These are phyloP conservation scores for Motacilla alba DNA, from an alignment of 2,113 vertebrate species.

Conservation along the genomic window DNA sequence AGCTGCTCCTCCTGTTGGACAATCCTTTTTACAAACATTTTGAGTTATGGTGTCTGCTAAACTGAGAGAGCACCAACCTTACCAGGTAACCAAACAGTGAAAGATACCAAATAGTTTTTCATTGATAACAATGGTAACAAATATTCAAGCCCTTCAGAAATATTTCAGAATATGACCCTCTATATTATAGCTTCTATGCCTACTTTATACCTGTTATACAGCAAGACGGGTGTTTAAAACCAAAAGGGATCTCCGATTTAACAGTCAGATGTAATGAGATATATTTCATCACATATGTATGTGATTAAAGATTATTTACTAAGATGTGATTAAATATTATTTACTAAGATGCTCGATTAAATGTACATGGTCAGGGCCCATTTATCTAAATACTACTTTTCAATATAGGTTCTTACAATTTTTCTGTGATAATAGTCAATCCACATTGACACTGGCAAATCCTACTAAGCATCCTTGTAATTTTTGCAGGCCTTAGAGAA, in stretches of 20 bases:
- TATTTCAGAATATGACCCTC: not conserved
- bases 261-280: not conserved
- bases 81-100: not conserved
- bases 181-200: too few species aligned
- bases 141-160: not conserved
- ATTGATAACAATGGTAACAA: not conserved
- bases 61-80: not conserved
- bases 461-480: not conserved
- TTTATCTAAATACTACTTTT: not conserved
- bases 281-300: not conserved
- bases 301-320: not conserved
- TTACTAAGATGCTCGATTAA: not conserved
- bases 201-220: not conserved
- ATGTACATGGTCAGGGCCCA: accelerated
- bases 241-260: not conserved
- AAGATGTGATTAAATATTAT: not conserved
- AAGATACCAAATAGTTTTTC: not conserved
- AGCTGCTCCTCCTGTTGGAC: not conserved
- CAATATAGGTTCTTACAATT: not conserved
- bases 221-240: not conserved
- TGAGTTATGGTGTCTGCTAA: not conserved
- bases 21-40: not conserved
- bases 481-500: not conserved
- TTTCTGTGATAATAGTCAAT: not conserved
- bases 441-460: not conserved